Conservation (phyloP, 2,888 invertebrate species). For the Anodontia alba region DNA sequence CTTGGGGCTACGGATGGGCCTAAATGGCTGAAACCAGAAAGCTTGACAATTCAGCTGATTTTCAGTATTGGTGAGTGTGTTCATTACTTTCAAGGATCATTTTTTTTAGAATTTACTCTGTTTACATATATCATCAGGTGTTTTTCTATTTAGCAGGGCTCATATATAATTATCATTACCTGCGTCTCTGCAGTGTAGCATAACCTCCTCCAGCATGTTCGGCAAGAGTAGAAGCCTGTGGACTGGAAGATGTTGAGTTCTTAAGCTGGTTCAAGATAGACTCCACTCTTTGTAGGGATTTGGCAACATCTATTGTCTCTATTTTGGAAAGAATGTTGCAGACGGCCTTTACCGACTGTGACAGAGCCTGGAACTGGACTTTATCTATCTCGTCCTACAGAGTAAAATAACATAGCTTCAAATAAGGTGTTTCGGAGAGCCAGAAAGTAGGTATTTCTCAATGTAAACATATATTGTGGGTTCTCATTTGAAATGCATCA, state of each 20-base stretch:
- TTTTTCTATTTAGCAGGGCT: no score
- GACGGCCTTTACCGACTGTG: slow-evolving; percentile 96
- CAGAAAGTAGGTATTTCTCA: neutral
- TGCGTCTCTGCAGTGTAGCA: slow-evolving; percentile 53
- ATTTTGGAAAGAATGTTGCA: slow-evolving; percentile 95
- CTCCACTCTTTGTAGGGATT: slow-evolving; percentile 89
- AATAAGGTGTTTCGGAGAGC: slow-evolving; percentile 11
- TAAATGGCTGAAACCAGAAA: no score
- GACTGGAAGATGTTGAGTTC: slow-evolving; percentile 16
- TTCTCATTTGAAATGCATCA: no score
- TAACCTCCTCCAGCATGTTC: slow-evolving; percentile 54
- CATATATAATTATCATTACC: no score
- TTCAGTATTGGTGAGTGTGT: no score
- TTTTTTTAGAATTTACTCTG: no score
- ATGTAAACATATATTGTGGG: neutral
- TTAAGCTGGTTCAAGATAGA: slow-evolving; percentile 64
- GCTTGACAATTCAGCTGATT: no score
- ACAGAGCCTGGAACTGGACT: slow-evolving; percentile 89
- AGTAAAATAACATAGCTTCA: neutral
- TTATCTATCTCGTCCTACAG: slow-evolving; percentile 68
- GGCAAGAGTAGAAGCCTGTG: slow-evolving; percentile 10
- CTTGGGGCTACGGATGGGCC: no score
- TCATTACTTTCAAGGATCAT: no score
- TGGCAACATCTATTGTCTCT: slow-evolving; percentile 94
- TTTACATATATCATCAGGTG: no score